Evolutionary conservation across 2,797 vertebrate genomes (phyloP).

Genomic region (Mormyrus proboscirostris): DNA sequence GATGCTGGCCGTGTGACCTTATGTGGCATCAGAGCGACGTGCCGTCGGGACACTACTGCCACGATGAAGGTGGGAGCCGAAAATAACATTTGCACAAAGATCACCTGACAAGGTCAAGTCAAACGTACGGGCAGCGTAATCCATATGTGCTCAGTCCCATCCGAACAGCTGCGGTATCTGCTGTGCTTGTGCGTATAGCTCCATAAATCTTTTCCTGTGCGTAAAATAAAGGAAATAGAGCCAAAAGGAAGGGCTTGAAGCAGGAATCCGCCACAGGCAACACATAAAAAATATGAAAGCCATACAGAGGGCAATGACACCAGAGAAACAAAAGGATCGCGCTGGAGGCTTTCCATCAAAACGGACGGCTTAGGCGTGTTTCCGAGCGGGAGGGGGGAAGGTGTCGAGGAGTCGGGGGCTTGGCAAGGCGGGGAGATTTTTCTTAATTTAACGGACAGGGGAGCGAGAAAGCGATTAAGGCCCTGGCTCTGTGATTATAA

Average conservation of each 20-base stretch:
- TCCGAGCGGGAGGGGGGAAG: neutral
- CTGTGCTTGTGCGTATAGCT: neutral
- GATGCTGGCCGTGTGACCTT: neutral
- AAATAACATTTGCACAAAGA: neutral
- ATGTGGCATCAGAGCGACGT: neutral
- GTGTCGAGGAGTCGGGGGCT: neutral
- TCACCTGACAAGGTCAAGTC: neutral
- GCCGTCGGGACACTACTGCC: neutral
- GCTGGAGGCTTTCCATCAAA: neutral
- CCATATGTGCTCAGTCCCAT: neutral
- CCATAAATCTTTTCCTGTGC: constrained; percentile 4
- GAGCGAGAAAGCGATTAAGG: neutral
- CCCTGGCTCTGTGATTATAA: neutral
- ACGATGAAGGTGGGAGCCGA: neutral
- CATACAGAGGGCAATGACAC: neutral
- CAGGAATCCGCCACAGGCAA: neutral
- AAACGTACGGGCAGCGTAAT: neutral
- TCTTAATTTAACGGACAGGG: constrained; percentile 9
- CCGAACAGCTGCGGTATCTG: neutral
- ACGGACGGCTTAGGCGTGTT: neutral
- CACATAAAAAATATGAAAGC: neutral
- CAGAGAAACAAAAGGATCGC: neutral
- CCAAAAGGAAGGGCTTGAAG: neutral
- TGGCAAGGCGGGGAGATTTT: neutral
- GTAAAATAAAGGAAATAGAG: neutral